Percentiles rank a stretch among this genome's conserved stretches.
Conservation (phyloP, 2,797 vertebrate genomes). For the Vespertilio murinus region DNA sequence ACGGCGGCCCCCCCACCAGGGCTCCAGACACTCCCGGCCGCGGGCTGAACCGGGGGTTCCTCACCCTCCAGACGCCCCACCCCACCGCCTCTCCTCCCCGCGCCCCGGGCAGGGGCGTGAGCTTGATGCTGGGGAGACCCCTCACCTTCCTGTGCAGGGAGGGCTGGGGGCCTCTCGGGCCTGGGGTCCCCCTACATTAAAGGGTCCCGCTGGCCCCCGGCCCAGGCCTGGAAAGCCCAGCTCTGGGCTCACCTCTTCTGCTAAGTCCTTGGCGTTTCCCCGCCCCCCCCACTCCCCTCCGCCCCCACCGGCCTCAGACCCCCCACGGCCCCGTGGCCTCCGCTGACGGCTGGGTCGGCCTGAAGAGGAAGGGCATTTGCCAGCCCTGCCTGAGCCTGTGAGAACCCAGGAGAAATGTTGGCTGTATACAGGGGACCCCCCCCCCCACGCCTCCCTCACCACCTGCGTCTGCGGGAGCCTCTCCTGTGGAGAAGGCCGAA, state of each 20-base stretch:
- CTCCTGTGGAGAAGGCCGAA: neutral
- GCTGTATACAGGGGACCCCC: too few species aligned
- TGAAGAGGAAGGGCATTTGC: neutral
- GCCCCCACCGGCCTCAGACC: fast-evolving
- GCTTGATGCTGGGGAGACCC: too few species aligned
- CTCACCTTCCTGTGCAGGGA: fast-evolving
- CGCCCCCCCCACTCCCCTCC: too few species aligned
- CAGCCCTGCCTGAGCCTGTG: neutral
- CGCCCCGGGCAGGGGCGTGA: fast-evolving
- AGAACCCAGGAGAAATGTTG: neutral
- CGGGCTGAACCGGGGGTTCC: fast-evolving
- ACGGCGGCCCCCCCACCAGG: fast-evolving
- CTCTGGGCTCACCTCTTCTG: fast-evolving
- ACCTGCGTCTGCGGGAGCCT: neutral
- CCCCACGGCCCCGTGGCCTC: neutral
- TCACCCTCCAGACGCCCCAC: fast-evolving
- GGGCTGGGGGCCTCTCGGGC: too few species aligned
- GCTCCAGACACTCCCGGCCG: neutral
- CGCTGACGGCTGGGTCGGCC: fast-evolving
- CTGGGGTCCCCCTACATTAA: fast-evolving
- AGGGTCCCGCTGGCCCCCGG: neutral
- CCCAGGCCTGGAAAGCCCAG: too few species aligned
- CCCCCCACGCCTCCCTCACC: too few species aligned
- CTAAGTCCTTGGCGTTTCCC: too few species aligned
- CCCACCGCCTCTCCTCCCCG: neutral